These are phyloP conservation scores for Tachina lurida DNA, from an alignment of 2,888 invertebrate species.

Conservation along the genomic window DNA sequence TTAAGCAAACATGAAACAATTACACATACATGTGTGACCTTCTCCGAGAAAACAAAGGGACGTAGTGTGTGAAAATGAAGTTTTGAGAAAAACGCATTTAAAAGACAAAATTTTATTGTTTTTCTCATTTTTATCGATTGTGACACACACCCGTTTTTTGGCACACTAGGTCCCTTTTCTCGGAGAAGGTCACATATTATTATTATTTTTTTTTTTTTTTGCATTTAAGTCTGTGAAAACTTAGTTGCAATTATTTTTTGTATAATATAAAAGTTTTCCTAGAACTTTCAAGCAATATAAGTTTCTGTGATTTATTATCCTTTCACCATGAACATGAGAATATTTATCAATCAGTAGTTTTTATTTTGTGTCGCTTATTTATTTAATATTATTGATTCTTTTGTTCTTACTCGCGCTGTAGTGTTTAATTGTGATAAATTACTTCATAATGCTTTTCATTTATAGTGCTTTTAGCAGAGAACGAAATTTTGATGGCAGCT, in stretches of 20 bases:
- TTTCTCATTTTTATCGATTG: no score
- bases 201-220: background rate
- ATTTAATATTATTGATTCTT: background rate
- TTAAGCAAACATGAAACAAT: constrained; percentile 1
- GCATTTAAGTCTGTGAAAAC: background rate
- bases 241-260: background rate
- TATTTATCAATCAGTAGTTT: constrained; percentile 1
- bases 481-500: constrained; percentile 32
- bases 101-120: no score
- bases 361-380: background rate
- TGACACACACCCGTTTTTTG: no score
- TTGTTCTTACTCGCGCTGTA: constrained; percentile 11
- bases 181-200: no score
- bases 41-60: no score
- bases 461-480: constrained; percentile 35
- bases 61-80: no score
- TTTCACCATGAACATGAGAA: constrained; percentile 23
- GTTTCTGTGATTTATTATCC: constrained; percentile 44
- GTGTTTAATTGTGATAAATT: constrained; percentile 66
- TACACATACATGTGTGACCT: no score
- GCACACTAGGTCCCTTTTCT: no score
- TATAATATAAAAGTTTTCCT: constrained; percentile 35
- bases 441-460: constrained; percentile 62
- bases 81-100: no score
- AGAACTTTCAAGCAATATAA: constrained; percentile 44